These are phyloP conservation scores for Bostrychus sinensis DNA, from an alignment of 2,113 vertebrate species.

Conservation along the genomic window DNA sequence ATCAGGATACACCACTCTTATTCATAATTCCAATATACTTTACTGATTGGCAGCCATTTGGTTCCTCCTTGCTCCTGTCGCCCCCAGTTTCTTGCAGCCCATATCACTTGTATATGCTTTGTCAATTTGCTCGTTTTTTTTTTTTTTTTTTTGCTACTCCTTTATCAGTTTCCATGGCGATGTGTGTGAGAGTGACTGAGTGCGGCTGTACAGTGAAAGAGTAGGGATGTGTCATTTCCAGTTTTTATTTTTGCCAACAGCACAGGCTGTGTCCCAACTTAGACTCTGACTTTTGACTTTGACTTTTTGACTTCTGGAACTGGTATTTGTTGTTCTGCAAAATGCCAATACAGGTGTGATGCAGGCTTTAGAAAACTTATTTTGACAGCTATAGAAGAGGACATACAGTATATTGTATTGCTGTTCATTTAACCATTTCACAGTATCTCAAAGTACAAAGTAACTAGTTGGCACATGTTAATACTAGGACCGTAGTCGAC, in stretches of 20 bases:
- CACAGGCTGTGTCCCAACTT: conserved; percentile 15
- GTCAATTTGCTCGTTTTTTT: conserved; percentile 41
- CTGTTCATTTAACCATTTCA: too few relatives aligned
- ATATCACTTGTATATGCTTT: conserved; percentile 40
- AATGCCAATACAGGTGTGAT: background rate
- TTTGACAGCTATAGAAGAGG: background rate
- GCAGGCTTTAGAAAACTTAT: background rate
- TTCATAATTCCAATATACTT: too few relatives aligned
- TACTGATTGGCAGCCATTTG: background rate
- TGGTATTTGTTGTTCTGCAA: background rate
- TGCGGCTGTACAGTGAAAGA: conserved; percentile 50
- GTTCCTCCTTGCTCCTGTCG: background rate
- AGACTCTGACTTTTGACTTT: conserved; percentile 3
- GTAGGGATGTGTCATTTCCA: conserved; percentile 58
- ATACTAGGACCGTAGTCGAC: too few relatives aligned
- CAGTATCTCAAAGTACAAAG: too few relatives aligned
- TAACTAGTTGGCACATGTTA: too few relatives aligned
- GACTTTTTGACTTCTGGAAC: background rate
- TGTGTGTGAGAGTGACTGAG: conserved; percentile 46
- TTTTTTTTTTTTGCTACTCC: conserved; percentile 49
- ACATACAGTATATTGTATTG: background rate
- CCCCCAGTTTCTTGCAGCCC: conserved; percentile 25
- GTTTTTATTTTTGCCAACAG: conserved; percentile 33
- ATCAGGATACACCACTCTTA: too few relatives aligned
- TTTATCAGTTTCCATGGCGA: conserved; percentile 79